Conservation (phyloP, 2,797 vertebrate genomes). For the Garrulus glandarius region DNA sequence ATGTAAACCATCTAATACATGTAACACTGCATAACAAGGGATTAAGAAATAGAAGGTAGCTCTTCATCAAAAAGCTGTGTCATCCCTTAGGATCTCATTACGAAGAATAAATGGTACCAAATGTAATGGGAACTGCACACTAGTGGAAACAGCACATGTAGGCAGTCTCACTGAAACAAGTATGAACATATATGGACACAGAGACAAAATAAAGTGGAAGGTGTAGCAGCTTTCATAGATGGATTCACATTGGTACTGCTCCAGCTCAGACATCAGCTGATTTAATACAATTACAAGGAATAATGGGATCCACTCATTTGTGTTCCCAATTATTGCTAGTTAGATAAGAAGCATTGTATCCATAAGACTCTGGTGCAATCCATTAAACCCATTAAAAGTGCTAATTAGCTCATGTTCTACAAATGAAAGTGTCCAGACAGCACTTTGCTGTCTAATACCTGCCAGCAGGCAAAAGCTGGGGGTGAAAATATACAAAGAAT, state of each 20-base stretch:
- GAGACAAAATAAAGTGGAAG: not conserved
- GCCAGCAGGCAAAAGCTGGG: not conserved
- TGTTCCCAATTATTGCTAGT: not conserved
- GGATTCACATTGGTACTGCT: not conserved
- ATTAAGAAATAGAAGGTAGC: slow-evolving; percentile 66
- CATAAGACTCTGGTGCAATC: not conserved
- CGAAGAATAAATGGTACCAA: not conserved
- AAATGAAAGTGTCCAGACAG: not conserved
- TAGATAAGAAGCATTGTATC: slow-evolving; percentile 15
- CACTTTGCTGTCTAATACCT: not conserved
- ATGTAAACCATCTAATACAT: slow-evolving; percentile 66
- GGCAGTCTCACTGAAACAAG: not conserved
- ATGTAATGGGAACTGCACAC: not conserved
- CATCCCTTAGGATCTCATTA: slow-evolving; percentile 38
- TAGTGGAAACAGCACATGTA: not conserved
- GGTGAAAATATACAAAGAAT: not conserved
- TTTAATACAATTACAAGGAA: slow-evolving; percentile 17
- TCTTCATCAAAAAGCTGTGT: slow-evolving; percentile 34
- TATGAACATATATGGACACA: not conserved
- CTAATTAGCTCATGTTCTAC: slow-evolving; percentile 32
- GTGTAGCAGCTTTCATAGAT: not conserved
- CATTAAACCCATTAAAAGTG: slow-evolving; percentile 46
- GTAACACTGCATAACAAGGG: slow-evolving; percentile 58
- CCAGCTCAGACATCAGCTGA: not conserved
- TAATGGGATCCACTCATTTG: not conserved